A percentile compares a stretch with the other conserved stretches of the same genome.
phyloP scores from a whole-genome alignment of 2,113 vertebrate species.

The Okapia johnstoni region DNA sequence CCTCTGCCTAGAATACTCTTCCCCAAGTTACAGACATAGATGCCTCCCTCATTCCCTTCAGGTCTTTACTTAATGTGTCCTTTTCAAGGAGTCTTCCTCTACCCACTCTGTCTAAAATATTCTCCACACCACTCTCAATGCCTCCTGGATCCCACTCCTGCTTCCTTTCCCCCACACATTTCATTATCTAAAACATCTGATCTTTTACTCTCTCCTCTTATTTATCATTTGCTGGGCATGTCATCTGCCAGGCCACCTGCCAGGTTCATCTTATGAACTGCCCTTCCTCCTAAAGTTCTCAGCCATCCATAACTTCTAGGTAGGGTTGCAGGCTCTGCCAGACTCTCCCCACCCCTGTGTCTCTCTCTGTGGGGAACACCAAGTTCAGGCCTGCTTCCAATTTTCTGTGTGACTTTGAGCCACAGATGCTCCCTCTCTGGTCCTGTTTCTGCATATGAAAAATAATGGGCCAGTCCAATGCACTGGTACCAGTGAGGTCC shows the following conservation, averaged over 20 bases:
- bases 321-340: neutral
- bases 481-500: neutral
- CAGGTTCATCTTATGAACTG: neutral
- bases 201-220: neutral
- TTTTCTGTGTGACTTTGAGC: neutral
- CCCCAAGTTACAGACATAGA: neutral
- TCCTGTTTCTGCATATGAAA: neutral
- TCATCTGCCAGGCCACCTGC: neutral
- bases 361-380: neutral
- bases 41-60: neutral
- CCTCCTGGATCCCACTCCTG: neutral
- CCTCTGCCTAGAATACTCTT: neutral
- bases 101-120: neutral
- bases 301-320: neutral
- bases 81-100: neutral
- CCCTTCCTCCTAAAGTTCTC: neutral
- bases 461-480: neutral
- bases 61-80: neutral
- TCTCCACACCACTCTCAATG: neutral
- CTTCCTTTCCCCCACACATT: neutral
- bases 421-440: neutral
- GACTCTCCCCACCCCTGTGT: neutral
- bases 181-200: neutral
- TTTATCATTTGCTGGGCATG: no score
- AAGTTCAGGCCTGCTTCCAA: neutral